phyloP scores from a whole-genome alignment of 2,888 invertebrate species.

The Agriopis leucophaearia region DNA sequence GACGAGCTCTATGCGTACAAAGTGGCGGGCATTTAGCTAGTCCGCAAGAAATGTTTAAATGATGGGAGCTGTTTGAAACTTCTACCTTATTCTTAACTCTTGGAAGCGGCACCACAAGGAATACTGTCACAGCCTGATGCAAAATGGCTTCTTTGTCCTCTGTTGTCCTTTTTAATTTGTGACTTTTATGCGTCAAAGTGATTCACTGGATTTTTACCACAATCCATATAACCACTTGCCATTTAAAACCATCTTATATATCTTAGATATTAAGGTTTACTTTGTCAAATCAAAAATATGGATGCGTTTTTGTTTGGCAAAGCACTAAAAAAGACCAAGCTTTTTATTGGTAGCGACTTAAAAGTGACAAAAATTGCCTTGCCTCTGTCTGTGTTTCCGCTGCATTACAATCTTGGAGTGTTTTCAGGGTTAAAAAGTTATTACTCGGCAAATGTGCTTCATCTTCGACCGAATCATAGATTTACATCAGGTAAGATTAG shows the following conservation, averaged over 20 bases:
- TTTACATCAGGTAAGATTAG: too few species aligned
- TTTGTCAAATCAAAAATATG: slow-evolving; percentile 20
- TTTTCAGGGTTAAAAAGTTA: too few species aligned
- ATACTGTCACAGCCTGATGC: slow-evolving; percentile 82
- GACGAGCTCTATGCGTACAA: too few species aligned
- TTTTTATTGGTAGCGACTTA: slow-evolving; percentile 57
- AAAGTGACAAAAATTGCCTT: slow-evolving; percentile 62
- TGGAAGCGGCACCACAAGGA: slow-evolving; percentile 76
- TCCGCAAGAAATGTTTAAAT: too few species aligned
- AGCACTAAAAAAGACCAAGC: slow-evolving; percentile 56
- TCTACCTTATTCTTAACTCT: slow-evolving; percentile 60
- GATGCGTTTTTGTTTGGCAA: slow-evolving; percentile 46
- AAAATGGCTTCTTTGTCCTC: slow-evolving; percentile 83
- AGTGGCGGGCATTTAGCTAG: too few species aligned
- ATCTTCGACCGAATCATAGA: too few species aligned
- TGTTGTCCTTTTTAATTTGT: slow-evolving; percentile 85
- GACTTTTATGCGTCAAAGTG: slow-evolving; percentile 84
- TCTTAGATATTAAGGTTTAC: slow-evolving; percentile 30
- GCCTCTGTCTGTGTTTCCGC: too few species aligned
- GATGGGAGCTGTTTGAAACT: neutral
- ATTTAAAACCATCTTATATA: slow-evolving; percentile 32
- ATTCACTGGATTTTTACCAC: slow-evolving; percentile 70
- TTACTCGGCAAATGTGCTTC: too few species aligned
- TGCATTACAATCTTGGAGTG: too few species aligned
- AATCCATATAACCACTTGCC: slow-evolving; percentile 43